Evolutionary conservation across 2,113 vertebrate genomes (phyloP).

Genomic region (Calyptommatus sinebrachiatus): DNA sequence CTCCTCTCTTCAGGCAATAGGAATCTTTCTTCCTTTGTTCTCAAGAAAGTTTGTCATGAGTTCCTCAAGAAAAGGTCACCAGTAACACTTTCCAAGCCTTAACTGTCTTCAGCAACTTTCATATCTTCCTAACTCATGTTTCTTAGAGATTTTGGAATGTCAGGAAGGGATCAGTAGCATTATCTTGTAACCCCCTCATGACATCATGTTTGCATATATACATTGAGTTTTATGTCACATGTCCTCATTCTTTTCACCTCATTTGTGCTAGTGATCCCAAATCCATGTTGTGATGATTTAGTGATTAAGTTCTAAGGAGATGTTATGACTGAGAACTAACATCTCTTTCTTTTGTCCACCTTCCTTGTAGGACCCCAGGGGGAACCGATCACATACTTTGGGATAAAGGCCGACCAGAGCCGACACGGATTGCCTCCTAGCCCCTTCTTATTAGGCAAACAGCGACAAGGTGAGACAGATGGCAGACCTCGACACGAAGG

Average conservation of each 20-base stretch:
- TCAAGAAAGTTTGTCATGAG: background rate
- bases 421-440: slow-evolving; percentile 38
- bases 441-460: slow-evolving; percentile 50
- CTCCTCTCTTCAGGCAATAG: background rate
- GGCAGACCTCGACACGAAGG: slow-evolving; percentile 52
- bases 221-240: slow-evolving; percentile 22
- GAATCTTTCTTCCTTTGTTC: background rate
- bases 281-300: slow-evolving; percentile 13
- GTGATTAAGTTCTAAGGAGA: fast-evolving
- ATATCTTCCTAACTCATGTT: slow-evolving; percentile 46
- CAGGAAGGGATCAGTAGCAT: slow-evolving; percentile 39
- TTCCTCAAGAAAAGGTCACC: too few relatives aligned
- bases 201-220: slow-evolving; percentile 44
- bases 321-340: slow-evolving; percentile 40
- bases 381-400: slow-evolving; percentile 59
- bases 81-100: slow-evolving; percentile 2
- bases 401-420: slow-evolving; percentile 51
- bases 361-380: slow-evolving; percentile 67
- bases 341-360: slow-evolving; percentile 46
- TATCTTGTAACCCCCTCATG: slow-evolving; percentile 7
- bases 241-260: slow-evolving; percentile 54
- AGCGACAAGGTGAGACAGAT: slow-evolving; percentile 26
- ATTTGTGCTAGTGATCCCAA: slow-evolving; percentile 60
- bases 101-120: slow-evolving; percentile 56
- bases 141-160: slow-evolving; percentile 33